Evolutionary conservation across 2,113 vertebrate genomes (phyloP).

Genomic region (Willisornis vidua): DNA sequence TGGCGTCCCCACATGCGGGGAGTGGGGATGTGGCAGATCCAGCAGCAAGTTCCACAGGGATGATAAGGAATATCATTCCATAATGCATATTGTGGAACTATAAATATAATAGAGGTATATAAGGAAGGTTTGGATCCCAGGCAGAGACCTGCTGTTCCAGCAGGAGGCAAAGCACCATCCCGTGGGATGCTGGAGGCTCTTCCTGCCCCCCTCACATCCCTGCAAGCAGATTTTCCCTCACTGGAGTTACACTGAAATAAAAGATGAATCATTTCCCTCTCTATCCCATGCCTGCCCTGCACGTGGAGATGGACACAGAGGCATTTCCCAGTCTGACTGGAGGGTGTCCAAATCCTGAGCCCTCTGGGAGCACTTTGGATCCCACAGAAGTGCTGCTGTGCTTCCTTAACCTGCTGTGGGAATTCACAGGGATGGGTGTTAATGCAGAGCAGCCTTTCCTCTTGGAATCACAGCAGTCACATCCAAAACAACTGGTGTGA

Average conservation of each 20-base stretch:
- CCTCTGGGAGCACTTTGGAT: background rate
- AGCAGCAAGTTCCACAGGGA: background rate
- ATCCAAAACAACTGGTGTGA: background rate
- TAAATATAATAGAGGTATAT: accelerated
- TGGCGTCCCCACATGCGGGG: accelerated
- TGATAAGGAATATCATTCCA: accelerated
- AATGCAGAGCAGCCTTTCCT: background rate
- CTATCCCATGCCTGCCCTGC: background rate
- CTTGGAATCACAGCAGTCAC: accelerated
- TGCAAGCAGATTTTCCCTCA: accelerated
- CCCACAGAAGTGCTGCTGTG: background rate
- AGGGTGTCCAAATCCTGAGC: background rate
- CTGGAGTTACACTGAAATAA: background rate
- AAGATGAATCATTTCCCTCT: background rate
- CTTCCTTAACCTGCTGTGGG: background rate
- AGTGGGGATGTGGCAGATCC: accelerated
- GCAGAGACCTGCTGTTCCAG: background rate
- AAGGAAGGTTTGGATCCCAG: background rate
- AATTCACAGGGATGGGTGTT: background rate
- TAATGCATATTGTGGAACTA: accelerated
- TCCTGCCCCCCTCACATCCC: background rate
- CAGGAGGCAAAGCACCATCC: background rate
- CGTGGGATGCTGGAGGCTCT: background rate
- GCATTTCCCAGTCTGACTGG: accelerated
- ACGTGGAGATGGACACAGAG: accelerated